Evolutionary conservation across 2,113 vertebrate genomes (phyloP).

Genomic region (Falcunculus frontatus): DNA sequence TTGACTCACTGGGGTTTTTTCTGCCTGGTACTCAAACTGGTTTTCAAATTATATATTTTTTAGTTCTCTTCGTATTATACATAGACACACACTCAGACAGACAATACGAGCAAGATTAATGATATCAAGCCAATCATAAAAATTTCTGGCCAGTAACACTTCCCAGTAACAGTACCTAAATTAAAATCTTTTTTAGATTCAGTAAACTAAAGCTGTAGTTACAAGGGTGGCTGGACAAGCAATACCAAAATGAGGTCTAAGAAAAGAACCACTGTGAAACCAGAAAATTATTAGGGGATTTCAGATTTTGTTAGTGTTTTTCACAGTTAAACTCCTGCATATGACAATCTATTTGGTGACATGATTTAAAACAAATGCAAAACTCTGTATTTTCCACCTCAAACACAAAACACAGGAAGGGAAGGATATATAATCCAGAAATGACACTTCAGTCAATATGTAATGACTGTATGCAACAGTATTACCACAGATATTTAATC

Average conservation of each 20-base stretch:
- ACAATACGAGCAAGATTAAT: not conserved
- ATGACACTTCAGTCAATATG: not conserved
- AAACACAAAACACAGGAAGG: not conserved
- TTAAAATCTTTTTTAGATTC: not conserved
- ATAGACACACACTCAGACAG: not conserved
- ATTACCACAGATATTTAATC: not conserved
- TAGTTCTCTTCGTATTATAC: not conserved
- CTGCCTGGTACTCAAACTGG: not conserved
- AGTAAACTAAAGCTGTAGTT: not conserved
- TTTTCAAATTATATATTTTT: not conserved
- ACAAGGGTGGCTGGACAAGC: not conserved
- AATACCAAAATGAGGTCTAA: not conserved
- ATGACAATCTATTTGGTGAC: not conserved
- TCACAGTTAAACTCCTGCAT: not conserved
- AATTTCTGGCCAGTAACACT: not conserved
- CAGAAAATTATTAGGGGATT: not conserved
- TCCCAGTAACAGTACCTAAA: not conserved
- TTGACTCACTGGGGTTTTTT: not conserved
- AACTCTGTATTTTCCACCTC: not conserved
- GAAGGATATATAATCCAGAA: not conserved
- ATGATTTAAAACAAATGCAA: not conserved
- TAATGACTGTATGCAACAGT: not conserved
- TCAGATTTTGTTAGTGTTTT: not conserved
- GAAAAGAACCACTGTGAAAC: not conserved
- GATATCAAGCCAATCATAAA: not conserved